These are phyloP conservation scores for Arnoldichthys spilopterus DNA, from an alignment of 2,797 vertebrate species.

Conservation along the genomic window DNA sequence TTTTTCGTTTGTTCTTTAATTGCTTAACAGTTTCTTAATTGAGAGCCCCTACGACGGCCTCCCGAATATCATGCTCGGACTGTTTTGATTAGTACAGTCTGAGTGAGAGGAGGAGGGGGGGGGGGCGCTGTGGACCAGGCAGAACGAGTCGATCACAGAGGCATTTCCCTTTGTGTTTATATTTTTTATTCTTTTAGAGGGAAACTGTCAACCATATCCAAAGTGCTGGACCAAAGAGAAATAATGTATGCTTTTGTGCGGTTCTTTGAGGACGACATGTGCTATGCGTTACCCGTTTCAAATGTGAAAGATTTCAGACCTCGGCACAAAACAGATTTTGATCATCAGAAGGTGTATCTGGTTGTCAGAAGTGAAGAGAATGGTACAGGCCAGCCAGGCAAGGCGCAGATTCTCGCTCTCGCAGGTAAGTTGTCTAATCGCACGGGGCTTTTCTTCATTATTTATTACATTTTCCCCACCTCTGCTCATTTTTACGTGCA, in stretches of 20 bases:
- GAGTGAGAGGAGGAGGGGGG: conserved; percentile 52
- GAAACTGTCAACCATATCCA: conserved; percentile 81
- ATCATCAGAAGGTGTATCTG: conserved; percentile 97
- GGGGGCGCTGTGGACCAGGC: conserved; percentile 77
- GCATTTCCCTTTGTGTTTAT: conserved; percentile 75
- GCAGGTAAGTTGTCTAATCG: conserved; percentile 85
- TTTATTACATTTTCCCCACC: conserved; percentile 5
- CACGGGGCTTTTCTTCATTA: conserved; percentile 10
- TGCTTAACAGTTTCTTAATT: neutral
- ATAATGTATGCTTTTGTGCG: conserved; percentile 97
- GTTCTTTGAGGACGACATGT: conserved; percentile 97
- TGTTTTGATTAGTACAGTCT: conserved; percentile 83
- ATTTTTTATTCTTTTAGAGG: conserved; percentile 81
- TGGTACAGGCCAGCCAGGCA: conserved; percentile 87
- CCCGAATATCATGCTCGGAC: conserved; percentile 56
- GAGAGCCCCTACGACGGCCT: conserved; percentile 32
- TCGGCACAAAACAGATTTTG: conserved; percentile 93
- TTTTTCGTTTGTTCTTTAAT: no score
- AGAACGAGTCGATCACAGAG: conserved; percentile 88
- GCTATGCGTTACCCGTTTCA: conserved; percentile 91
- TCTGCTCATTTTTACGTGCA: neutral
- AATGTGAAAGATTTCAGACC: conserved; percentile 93
- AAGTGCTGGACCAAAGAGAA: conserved; percentile 76
- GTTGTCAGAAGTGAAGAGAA: conserved; percentile 88
- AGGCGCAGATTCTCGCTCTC: conserved; percentile 96